phyloP scores from a whole-genome alignment of 1,140 invertebrate species.

The Hydropsyche tenuis region DNA sequence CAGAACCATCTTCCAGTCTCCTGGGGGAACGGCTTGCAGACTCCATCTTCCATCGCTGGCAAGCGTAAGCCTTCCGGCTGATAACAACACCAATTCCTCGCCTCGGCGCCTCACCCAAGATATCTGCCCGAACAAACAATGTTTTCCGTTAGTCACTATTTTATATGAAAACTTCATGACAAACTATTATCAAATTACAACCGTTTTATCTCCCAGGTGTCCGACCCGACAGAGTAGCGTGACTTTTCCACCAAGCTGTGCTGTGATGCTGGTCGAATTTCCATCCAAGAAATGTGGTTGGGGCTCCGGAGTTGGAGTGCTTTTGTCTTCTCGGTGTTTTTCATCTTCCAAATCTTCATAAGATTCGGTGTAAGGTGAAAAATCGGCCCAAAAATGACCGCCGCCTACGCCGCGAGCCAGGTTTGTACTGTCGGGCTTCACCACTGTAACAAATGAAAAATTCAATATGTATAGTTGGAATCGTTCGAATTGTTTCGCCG shows the following conservation, averaged over 20 bases:
- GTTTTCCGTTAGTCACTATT: neutral
- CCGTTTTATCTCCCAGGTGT: slow-evolving; percentile 68
- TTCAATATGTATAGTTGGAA: neutral
- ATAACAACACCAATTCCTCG: slow-evolving; percentile 44
- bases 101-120: slow-evolving; percentile 47
- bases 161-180: no score
- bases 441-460: slow-evolving; percentile 32
- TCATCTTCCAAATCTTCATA: slow-evolving; percentile 37
- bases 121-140: slow-evolving; percentile 28
- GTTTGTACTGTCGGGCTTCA: slow-evolving; percentile 34
- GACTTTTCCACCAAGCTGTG: slow-evolving; percentile 67
- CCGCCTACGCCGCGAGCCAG: slow-evolving; percentile 15
- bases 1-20: slow-evolving; percentile 45
- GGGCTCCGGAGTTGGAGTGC: slow-evolving; percentile 57
- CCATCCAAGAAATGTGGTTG: slow-evolving; percentile 64
- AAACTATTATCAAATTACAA: slow-evolving; percentile 49
- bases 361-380: slow-evolving; percentile 45
- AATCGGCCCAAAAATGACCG: slow-evolving; percentile 43
- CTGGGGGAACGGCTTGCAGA: slow-evolving; percentile 39
- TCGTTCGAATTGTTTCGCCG: neutral
- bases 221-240: slow-evolving; percentile 70
- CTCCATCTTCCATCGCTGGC: slow-evolving; percentile 48
- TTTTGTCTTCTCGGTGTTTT: slow-evolving; percentile 7
- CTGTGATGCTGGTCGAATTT: slow-evolving; percentile 65
- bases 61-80: slow-evolving; percentile 44